Conservation (phyloP, 2,797 vertebrate genomes). For the Sphenodon punctatus region DNA sequence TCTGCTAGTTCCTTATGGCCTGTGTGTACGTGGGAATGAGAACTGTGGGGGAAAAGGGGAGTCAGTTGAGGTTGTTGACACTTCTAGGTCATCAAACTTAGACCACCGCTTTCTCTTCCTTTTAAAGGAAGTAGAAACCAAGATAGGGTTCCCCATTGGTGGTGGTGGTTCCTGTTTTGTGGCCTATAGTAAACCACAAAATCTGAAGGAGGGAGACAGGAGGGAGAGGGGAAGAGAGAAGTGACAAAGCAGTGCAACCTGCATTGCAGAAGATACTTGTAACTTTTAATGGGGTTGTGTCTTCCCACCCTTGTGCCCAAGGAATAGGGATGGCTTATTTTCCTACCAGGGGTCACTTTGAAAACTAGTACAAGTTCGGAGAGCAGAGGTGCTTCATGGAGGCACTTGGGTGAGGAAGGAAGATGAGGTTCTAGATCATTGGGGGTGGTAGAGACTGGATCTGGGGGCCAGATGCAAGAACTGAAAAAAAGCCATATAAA, state of each 20-base stretch:
- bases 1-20: fast-evolving
- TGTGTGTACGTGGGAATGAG: not conserved
- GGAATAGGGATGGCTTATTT: not conserved
- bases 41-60: not conserved
- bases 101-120: not conserved
- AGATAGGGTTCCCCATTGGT: not conserved
- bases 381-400: too few relatives aligned
- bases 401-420: too few relatives aligned
- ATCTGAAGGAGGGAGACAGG: not conserved
- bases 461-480: too few relatives aligned
- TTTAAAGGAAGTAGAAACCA: not conserved
- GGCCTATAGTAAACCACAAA: fast-evolving
- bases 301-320: not conserved
- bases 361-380: too few relatives aligned
- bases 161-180: not conserved
- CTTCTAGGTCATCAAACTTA: not conserved
- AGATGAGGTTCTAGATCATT: too few relatives aligned
- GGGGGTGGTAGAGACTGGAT: too few relatives aligned
- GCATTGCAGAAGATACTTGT: too few relatives aligned
- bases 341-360: too few relatives aligned
- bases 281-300: fast-evolving
- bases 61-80: fast-evolving
- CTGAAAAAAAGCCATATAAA: too few relatives aligned
- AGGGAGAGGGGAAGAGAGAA: not conserved
- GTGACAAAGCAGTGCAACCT: not conserved